Evolutionary conservation across 2,113 vertebrate genomes (phyloP).

Genomic region (Todiramphus chloris): DNA sequence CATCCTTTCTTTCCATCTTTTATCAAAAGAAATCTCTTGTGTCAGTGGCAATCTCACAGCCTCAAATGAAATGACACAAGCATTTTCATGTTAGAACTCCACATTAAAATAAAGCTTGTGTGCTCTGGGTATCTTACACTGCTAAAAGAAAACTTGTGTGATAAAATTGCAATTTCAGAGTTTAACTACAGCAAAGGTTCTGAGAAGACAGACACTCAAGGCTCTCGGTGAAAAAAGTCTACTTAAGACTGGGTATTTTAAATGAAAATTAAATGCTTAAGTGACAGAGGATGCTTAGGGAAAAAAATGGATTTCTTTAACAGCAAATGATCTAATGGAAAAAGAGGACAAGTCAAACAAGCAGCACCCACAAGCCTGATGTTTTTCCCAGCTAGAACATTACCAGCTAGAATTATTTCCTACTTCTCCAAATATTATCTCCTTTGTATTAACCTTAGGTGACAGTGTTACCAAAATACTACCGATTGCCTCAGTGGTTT

Average conservation of each 20-base stretch:
- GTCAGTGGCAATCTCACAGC: neutral
- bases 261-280: neutral
- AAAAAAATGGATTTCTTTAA: neutral
- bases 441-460: neutral
- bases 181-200: neutral
- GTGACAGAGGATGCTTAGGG: neutral
- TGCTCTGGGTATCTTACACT: neutral
- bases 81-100: neutral
- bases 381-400: neutral
- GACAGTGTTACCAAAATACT: neutral
- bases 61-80: neutral
- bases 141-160: neutral
- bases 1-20: constrained; percentile 17
- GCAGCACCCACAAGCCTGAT: neutral
- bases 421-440: neutral
- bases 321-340: neutral
- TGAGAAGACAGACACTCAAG: neutral
- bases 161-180: neutral
- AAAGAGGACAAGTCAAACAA: neutral
- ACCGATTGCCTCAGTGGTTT: accelerated
- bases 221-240: neutral
- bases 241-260: neutral
- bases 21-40: neutral
- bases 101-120: accelerated
- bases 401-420: neutral